These are phyloP conservation scores for Elachura formosa DNA, from an alignment of 2,113 vertebrate species.

Conservation along the genomic window DNA sequence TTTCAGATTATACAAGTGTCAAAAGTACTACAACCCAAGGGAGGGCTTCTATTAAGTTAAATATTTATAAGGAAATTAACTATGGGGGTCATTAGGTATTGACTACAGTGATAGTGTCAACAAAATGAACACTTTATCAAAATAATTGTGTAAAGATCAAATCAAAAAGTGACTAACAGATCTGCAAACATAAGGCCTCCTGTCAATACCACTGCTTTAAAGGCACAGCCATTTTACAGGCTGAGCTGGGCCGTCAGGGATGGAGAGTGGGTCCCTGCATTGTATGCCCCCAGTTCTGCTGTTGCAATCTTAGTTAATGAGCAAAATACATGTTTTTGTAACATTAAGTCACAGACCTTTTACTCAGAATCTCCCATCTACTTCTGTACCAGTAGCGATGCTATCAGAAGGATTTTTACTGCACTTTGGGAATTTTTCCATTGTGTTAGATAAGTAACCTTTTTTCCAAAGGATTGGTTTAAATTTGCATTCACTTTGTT, in stretches of 20 bases:
- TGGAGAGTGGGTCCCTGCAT: neutral
- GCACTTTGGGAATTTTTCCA: neutral
- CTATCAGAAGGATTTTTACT: neutral
- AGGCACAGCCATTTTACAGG: neutral
- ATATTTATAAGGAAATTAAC: constrained; percentile 69
- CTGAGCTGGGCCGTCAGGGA: neutral
- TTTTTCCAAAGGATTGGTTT: neutral
- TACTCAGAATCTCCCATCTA: neutral
- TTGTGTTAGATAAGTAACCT: neutral
- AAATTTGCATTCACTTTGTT: neutral
- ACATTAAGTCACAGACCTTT: neutral
- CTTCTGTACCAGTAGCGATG: neutral
- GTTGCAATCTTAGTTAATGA: neutral
- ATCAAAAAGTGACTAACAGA: neutral
- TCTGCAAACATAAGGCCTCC: neutral
- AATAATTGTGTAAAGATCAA: constrained; percentile 13
- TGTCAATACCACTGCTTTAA: neutral
- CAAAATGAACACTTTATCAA: constrained; percentile 28
- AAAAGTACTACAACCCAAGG: constrained; percentile 66
- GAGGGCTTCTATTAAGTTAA: constrained; percentile 63
- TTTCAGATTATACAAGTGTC: constrained; percentile 71
- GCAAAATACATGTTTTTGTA: neutral
- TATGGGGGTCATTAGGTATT: constrained; percentile 26
- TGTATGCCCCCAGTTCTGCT: neutral
- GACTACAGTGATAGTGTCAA: constrained; percentile 26